Base-by-base conservation (phyloP, 2,797 vertebrate genomes). In the Carcharodon carcharias region DNA sequence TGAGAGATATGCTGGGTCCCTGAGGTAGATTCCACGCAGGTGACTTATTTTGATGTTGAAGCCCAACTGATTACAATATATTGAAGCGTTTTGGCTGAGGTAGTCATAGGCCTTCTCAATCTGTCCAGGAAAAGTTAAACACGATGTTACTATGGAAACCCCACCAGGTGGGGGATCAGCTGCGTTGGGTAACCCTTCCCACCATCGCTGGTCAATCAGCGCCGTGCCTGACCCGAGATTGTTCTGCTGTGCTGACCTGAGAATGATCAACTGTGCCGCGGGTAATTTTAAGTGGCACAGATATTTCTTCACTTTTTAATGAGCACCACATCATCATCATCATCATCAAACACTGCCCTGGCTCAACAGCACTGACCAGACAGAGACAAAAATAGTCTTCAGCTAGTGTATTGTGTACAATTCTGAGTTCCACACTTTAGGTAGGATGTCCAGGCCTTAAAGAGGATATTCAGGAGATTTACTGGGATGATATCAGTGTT, bases 21-120 rank as follows among this genome's bases (percentile, higher is more conserved):
- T 99, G 99, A 99, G 99, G 99, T 99, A 99, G 98, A 99, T 99
- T 97, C 99, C 99, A 97, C 99, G 98, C 96, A 99, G 99, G 96
- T 98, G 97, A 97, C 99, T 99, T 14, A 99, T 98, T 40, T 98
- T 99, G 96, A 99, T 97, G 0, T 98, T 98, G 97, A 99, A 99
- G 96, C 99, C 99, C 31, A 99, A 97, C 96, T 97, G 98, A 97
- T 97, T 98, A 61, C 98, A 98, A 96, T 98, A 97, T 97, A 99
- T 98, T 16, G 98, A 98, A 96, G 98, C 98, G 35, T 99, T 98
- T 97, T 99, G 99, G 98, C 98, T 98, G 99, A 99, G 99, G 99
- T 99, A 99, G 98, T 99, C 99, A 98, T 99, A 99, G 8, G 99
- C 99, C 98, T 98, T 98, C 97, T 99, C 99, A 98, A 99, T 99